Conservation (phyloP, 2,888 invertebrate genomes). For the Aradus depressus region DNA sequence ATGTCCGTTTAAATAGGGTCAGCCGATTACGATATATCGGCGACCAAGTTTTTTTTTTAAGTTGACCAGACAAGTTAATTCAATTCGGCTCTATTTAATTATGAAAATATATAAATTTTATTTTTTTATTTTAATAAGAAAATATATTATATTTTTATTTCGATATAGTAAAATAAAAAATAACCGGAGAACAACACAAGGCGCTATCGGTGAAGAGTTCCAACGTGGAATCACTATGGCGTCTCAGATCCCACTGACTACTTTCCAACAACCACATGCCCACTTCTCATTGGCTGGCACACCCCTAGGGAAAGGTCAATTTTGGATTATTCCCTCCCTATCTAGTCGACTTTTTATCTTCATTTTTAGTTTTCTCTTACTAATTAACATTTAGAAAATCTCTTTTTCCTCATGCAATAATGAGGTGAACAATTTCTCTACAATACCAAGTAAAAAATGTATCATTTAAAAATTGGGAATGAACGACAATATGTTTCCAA, state of each 20-base stretch:
- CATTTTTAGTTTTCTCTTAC: too few species aligned
- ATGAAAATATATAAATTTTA: conserved; percentile 2
- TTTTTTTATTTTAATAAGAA: background rate
- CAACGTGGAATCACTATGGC: conserved; percentile 16
- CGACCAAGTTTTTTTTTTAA: conserved; percentile 12
- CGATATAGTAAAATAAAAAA: background rate
- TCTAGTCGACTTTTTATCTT: too few species aligned
- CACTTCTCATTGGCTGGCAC: conserved; percentile 3
- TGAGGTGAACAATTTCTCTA: too few species aligned
- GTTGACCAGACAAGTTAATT: background rate
- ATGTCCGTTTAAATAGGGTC: conserved; percentile 6
- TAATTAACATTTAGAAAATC: too few species aligned
- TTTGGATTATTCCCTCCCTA: too few species aligned
- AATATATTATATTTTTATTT: background rate
- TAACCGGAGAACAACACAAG: background rate
- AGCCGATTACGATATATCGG: conserved; percentile 8
- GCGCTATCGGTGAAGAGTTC: conserved; percentile 1
- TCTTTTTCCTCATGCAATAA: too few species aligned
- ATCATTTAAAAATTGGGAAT: too few species aligned
- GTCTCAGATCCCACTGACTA: conserved; percentile 4
- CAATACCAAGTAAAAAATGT: too few species aligned
- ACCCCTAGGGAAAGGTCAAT: conserved; percentile 2
- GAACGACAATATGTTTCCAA: too few species aligned
- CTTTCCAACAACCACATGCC: conserved; percentile 17
- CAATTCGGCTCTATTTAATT: background rate